Percentiles rank a stretch among this genome's conserved stretches.
Conservation (phyloP, 2,113 vertebrate genomes). For the Mandrillus leucophaeus region DNA sequence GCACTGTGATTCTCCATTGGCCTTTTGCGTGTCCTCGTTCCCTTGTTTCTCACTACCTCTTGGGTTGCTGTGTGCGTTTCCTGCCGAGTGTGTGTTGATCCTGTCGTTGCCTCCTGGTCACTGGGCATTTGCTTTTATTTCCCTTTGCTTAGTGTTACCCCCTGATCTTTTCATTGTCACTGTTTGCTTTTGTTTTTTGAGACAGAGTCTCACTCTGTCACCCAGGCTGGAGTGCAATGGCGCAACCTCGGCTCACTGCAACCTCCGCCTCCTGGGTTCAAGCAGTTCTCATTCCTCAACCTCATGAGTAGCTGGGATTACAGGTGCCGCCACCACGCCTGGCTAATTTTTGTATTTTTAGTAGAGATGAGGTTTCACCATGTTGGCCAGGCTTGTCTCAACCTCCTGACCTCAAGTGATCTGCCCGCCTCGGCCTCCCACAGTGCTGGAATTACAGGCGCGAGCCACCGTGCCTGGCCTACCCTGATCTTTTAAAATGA, state of each 20-base stretch:
- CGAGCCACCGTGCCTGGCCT: fast-evolving
- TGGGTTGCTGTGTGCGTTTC: too few relatives aligned
- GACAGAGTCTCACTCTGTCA: not conserved
- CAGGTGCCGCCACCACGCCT: not conserved
- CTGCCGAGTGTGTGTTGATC: too few relatives aligned
- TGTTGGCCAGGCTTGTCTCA: not conserved
- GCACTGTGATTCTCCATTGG: too few relatives aligned
- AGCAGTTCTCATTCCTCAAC: not conserved
- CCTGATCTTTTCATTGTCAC: too few relatives aligned
- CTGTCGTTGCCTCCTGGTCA: too few relatives aligned
- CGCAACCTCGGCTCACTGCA: not conserved
- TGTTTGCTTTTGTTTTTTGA: too few relatives aligned
- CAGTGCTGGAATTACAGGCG: not conserved
- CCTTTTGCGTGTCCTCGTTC: fast-evolving
- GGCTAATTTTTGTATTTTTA: not conserved
- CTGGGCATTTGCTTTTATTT: too few relatives aligned
- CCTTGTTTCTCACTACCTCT: not conserved
- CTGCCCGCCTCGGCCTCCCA: not conserved
- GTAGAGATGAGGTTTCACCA: not conserved
- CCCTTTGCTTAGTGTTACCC: too few relatives aligned
- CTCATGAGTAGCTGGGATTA: not conserved
- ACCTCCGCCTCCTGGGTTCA: not conserved
- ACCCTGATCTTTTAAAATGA: not conserved
- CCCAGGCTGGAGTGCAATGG: not conserved
- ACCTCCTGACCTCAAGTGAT: not conserved